Evolutionary conservation across 2,113 vertebrate genomes (phyloP).

Genomic region (Andinoacara biseriatus): DNA sequence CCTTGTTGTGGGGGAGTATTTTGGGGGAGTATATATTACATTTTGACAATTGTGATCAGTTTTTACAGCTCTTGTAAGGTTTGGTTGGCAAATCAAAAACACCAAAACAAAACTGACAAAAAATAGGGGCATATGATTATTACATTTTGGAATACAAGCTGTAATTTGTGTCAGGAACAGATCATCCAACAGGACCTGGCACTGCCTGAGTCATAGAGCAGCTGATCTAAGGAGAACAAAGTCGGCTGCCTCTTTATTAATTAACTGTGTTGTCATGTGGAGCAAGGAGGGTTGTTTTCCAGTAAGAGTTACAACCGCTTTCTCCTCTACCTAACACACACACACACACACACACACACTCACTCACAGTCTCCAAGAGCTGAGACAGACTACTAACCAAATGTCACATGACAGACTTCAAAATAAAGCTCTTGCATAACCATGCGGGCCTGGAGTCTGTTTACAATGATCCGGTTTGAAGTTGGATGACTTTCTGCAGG

Average conservation of each 20-base stretch:
- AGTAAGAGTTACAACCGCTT: background rate
- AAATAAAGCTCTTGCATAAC: constrained; percentile 71
- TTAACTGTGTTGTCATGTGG: constrained; percentile 33
- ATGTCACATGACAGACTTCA: constrained; percentile 67
- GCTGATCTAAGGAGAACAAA: constrained; percentile 31
- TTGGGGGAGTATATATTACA: background rate
- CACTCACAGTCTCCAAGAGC: constrained; percentile 12
- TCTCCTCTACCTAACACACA: background rate
- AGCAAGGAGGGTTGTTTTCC: constrained; percentile 25
- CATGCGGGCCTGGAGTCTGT: constrained; percentile 41
- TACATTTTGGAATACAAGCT: constrained; percentile 3
- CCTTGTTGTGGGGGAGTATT: background rate
- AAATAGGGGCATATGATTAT: background rate
- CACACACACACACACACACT: background rate
- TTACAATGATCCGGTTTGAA: constrained; percentile 60
- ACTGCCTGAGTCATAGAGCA: constrained; percentile 7
- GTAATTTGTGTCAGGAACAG: background rate
- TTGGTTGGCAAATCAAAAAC: background rate
- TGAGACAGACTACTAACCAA: constrained; percentile 52
- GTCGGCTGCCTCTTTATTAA: constrained; percentile 6
- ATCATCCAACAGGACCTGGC: constrained; percentile 33
- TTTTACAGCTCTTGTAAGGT: background rate
- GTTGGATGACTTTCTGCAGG: constrained; percentile 45
- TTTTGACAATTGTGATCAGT: background rate
- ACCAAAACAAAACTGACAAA: background rate